phyloP scores from a whole-genome alignment of 2,113 vertebrate genomes.

The Chascanopsetta lugubris region DNA sequence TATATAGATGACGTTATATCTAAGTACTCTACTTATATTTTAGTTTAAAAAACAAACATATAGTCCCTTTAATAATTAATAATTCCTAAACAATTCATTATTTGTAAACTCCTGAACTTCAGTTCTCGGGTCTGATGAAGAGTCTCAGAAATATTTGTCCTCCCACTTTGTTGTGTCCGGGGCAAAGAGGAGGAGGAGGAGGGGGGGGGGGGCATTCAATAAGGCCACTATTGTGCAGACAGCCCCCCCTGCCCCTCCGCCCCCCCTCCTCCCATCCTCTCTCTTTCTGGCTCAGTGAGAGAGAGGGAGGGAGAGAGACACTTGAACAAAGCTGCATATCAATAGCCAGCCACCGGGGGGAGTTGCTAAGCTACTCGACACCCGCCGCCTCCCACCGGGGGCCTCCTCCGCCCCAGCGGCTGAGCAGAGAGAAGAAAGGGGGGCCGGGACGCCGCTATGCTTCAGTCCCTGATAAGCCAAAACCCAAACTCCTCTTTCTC shows the following conservation, averaged over 20 bases:
- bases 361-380: constrained; percentile 85
- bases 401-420: constrained; percentile 52
- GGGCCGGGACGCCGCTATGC: constrained; percentile 39
- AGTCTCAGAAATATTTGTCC: constrained; percentile 69
- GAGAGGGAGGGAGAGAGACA: constrained; percentile 51
- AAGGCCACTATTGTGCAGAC: constrained; percentile 75
- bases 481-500: constrained; percentile 42
- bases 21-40: too few species aligned
- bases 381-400: constrained; percentile 67
- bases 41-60: too few species aligned
- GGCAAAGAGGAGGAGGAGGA: constrained; percentile 58
- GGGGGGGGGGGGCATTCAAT: constrained; percentile 64
- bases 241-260: too few species aligned
- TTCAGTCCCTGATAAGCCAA: constrained; percentile 36
- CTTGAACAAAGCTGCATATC: constrained; percentile 76
- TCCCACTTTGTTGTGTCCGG: constrained; percentile 67
- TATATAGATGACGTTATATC: too few species aligned
- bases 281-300: constrained; percentile 37
- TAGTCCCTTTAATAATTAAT: too few species aligned
- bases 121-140: constrained; percentile 26
- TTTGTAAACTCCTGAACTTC: constrained; percentile 23
- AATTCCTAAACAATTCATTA: too few species aligned
- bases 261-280: too few species aligned
- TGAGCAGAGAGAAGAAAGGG: constrained; percentile 53
- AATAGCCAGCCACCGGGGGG: constrained; percentile 60